Evolutionary conservation across 2,888 invertebrate genomes (phyloP).

Genomic region (Nemurella pictetii): DNA sequence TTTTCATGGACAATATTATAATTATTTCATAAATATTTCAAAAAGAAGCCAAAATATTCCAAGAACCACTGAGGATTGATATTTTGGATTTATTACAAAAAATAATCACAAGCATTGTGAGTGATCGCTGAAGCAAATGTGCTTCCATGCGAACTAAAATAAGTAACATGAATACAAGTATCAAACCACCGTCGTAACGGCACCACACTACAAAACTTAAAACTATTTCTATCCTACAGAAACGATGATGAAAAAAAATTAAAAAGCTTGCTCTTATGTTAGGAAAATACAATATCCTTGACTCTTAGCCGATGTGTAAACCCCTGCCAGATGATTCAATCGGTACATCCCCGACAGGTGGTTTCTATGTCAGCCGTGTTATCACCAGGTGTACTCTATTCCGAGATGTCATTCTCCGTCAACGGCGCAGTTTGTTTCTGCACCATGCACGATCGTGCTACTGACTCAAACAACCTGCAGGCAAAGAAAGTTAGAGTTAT

Average conservation of each 20-base stretch:
- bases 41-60: background rate
- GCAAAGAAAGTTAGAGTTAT: conserved; percentile 14
- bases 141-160: background rate
- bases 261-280: background rate
- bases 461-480: conserved; percentile 88
- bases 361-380: background rate
- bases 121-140: background rate
- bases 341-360: background rate
- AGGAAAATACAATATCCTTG: background rate
- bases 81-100: background rate
- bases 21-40: background rate
- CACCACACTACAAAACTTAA: background rate
- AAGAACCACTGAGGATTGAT: background rate
- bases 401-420: conserved; percentile 67
- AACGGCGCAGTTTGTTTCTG: conserved; percentile 71
- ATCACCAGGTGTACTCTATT: conserved; percentile 51
- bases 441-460: conserved; percentile 93
- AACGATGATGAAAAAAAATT: background rate
- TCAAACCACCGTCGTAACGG: background rate
- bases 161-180: background rate
- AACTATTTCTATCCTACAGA: background rate
- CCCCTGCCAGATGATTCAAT: background rate
- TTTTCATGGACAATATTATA: background rate
- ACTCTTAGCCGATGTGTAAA: background rate
- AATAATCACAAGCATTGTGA: background rate